phyloP scores from a whole-genome alignment of 2,113 vertebrate species.

The Calypte anna region DNA sequence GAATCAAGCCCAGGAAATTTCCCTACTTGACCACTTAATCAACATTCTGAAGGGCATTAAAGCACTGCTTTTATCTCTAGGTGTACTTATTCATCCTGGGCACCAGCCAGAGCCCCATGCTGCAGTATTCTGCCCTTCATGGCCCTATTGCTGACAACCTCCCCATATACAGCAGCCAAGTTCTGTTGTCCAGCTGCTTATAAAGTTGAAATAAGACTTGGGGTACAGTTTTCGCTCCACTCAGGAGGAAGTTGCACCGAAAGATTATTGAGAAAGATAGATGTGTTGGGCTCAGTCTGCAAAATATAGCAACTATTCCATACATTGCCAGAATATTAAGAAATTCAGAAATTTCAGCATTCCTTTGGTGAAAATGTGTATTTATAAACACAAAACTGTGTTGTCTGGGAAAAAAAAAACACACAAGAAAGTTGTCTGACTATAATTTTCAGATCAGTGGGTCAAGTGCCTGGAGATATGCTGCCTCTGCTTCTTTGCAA shows the following conservation, averaged over 20 bases:
- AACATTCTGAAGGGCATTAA: neutral
- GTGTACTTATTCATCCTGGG: neutral
- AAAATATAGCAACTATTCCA: neutral
- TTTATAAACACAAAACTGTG: neutral
- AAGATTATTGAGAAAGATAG: neutral
- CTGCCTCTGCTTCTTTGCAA: neutral
- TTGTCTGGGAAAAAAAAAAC: neutral
- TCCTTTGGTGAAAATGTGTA: neutral
- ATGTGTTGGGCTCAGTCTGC: neutral
- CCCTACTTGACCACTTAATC: neutral
- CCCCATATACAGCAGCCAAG: neutral
- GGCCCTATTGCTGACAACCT: neutral
- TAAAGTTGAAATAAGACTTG: neutral
- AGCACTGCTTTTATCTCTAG: neutral
- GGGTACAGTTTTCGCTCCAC: neutral
- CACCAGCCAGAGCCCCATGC: accelerated
- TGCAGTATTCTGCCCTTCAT: accelerated
- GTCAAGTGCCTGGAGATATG: neutral
- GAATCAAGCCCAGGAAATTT: neutral
- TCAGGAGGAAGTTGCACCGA: neutral
- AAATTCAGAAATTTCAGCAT: neutral
- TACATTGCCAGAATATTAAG: neutral
- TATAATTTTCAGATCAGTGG: neutral
- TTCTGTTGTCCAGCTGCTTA: neutral
- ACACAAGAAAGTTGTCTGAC: neutral